phyloP scores from a whole-genome alignment of 2,888 invertebrate genomes.

The Diarsia rubi region DNA sequence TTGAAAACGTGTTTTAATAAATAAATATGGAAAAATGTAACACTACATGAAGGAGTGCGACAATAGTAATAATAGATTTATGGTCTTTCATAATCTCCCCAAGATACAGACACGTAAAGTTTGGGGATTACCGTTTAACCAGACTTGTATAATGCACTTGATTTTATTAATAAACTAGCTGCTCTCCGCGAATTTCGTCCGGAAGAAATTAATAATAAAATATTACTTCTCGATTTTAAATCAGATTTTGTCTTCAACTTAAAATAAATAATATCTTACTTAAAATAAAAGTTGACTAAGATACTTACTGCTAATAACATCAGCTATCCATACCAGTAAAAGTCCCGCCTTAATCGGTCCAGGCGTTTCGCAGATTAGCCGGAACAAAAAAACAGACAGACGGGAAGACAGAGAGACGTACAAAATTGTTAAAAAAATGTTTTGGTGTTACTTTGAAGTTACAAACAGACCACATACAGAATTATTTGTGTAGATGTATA shows the following conservation, averaged over 20 bases:
- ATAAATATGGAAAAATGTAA: conserved; percentile 1
- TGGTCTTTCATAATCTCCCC: not conserved
- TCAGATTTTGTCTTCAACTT: too few species aligned
- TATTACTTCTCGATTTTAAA: too few species aligned
- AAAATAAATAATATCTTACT: too few species aligned
- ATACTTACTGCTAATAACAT: too few species aligned
- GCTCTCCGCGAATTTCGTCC: too few species aligned
- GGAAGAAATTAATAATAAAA: too few species aligned
- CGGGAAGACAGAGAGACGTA: not conserved
- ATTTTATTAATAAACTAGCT: not conserved
- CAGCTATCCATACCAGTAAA: too few species aligned
- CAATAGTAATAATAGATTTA: conserved; percentile 4
- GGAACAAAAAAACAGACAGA: not conserved
- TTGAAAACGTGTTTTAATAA: conserved; percentile 19
- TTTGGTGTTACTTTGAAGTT: too few species aligned
- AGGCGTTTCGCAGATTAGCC: not conserved
- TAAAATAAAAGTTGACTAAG: too few species aligned
- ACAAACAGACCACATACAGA: too few species aligned
- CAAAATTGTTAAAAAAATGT: too few species aligned
- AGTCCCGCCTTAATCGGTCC: not conserved
- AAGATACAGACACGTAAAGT: not conserved
- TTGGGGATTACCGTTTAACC: not conserved
- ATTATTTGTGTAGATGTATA: too few species aligned
- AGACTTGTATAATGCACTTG: not conserved
- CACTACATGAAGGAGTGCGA: not conserved